Percentiles rank a stretch among this genome's conserved stretches.
phyloP scores from a whole-genome alignment of 2,888 invertebrate species.

The Tiliacea aurago region DNA sequence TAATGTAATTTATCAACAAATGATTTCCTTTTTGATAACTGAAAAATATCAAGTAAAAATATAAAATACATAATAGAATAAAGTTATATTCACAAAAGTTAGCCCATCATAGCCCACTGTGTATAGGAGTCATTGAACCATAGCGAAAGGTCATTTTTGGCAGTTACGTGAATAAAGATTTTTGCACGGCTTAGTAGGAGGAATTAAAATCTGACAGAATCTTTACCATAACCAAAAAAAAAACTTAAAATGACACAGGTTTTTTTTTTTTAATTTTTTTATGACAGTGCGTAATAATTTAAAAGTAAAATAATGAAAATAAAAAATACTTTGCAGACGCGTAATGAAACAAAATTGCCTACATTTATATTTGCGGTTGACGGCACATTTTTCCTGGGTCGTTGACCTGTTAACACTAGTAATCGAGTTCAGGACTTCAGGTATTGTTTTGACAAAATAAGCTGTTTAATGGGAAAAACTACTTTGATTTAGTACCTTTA shows the following conservation, averaged over 20 bases:
- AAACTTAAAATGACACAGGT: background rate
- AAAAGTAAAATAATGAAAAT: slow-evolving; percentile 50
- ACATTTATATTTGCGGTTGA: slow-evolving; percentile 74
- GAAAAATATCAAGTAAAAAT: slow-evolving; percentile 6
- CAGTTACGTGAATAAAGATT: background rate
- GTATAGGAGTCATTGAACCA: slow-evolving; percentile 37
- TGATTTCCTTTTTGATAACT: slow-evolving; percentile 24
- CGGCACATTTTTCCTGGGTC: slow-evolving; percentile 85
- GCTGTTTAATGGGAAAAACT: slow-evolving; percentile 11
- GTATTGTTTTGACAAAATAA: slow-evolving; percentile 55
- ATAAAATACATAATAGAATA: background rate
- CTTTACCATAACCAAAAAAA: background rate
- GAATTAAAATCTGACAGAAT: background rate
- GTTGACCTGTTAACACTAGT: slow-evolving; percentile 77
- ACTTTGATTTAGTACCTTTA: slow-evolving; percentile 1
- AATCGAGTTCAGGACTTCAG: slow-evolving; percentile 50
- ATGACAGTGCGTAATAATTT: slow-evolving; percentile 19
- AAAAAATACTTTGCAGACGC: slow-evolving; percentile 45
- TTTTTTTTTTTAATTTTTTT: slow-evolving; percentile 1
- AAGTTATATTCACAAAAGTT: background rate
- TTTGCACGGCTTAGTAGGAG: background rate
- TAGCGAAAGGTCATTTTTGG: slow-evolving; percentile 34
- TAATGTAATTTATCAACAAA: slow-evolving; percentile 19
- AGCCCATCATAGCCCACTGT: slow-evolving; percentile 16
- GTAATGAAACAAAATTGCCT: slow-evolving; percentile 64